Conservation (phyloP, 2,888 invertebrate species). For the Folsomia candida region DNA sequence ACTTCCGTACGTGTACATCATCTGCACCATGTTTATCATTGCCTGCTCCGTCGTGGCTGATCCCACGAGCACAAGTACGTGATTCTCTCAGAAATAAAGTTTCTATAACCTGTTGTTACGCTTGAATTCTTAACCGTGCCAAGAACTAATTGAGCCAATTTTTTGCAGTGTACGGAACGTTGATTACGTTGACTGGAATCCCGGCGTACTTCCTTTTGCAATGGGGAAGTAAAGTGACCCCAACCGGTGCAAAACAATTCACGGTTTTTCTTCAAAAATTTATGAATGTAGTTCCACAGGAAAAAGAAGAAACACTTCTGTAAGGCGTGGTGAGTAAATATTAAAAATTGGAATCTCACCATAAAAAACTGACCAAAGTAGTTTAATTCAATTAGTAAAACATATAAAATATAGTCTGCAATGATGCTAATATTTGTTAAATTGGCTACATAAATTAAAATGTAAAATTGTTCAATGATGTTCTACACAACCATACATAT, state of each 20-base stretch:
- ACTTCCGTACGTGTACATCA: constrained; percentile 74
- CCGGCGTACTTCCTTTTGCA: constrained; percentile 71
- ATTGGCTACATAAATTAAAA: no score
- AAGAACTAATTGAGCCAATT: constrained; percentile 44
- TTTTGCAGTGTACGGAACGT: constrained; percentile 64
- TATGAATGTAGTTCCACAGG: constrained; percentile 48
- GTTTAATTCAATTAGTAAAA: no score
- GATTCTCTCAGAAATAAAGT: not conserved
- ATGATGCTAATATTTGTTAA: no score
- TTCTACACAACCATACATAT: no score
- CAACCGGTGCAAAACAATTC: constrained; percentile 9
- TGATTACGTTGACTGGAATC: constrained; percentile 73
- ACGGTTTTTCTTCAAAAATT: constrained; percentile 46
- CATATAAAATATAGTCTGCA: no score
- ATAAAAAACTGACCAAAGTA: no score
- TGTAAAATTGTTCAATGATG: no score
- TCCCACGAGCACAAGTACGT: constrained; percentile 66
- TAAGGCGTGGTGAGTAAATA: constrained; percentile 18
- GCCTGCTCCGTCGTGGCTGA: constrained; percentile 61
- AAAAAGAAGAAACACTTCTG: constrained; percentile 44
- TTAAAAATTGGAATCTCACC: not conserved
- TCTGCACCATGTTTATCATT: constrained; percentile 75
- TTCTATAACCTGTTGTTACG: not conserved
- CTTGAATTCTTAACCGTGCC: not conserved
- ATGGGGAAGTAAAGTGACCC: constrained; percentile 10